These are phyloP conservation scores for Blomia tropicalis DNA, from an alignment of 2,888 invertebrate genomes.

Conservation along the genomic window DNA sequence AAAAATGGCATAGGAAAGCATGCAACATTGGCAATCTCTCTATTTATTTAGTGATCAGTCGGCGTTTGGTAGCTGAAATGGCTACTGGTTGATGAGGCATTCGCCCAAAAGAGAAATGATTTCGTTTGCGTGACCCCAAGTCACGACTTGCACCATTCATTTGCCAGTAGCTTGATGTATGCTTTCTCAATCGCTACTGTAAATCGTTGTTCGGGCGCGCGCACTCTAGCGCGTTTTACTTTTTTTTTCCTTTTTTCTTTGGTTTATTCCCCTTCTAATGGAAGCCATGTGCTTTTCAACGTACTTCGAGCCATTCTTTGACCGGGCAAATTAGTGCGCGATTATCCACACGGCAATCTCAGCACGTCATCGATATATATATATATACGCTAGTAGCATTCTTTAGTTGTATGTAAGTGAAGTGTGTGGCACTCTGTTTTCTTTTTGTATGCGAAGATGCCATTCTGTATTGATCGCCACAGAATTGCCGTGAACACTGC, in stretches of 20 bases:
- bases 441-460: not conserved
- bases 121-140: conserved; percentile 11
- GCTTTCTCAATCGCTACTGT: conserved; percentile 9
- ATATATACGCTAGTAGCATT: not conserved
- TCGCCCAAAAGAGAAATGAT: conserved; percentile 13
- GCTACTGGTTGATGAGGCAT: not conserved
- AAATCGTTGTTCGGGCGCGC: conserved; percentile 5
- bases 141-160: conserved; percentile 5
- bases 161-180: too few species aligned
- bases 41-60: conserved; percentile 8
- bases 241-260: too few species aligned
- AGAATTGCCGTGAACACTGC: too few species aligned
- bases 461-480: not conserved
- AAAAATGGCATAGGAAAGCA: too few species aligned
- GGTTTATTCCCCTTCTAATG: too few species aligned
- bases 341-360: not conserved
- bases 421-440: not conserved
- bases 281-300: conserved; percentile 5
- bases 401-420: not conserved
- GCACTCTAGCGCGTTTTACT: too few species aligned
- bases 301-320: conserved; percentile 1
- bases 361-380: not conserved
- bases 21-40: too few species aligned
- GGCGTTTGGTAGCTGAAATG: not conserved
- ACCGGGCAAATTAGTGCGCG: conserved; percentile 3